Evolutionary conservation across 2,888 invertebrate genomes (phyloP).

Genomic region (Ophion costatus): DNA sequence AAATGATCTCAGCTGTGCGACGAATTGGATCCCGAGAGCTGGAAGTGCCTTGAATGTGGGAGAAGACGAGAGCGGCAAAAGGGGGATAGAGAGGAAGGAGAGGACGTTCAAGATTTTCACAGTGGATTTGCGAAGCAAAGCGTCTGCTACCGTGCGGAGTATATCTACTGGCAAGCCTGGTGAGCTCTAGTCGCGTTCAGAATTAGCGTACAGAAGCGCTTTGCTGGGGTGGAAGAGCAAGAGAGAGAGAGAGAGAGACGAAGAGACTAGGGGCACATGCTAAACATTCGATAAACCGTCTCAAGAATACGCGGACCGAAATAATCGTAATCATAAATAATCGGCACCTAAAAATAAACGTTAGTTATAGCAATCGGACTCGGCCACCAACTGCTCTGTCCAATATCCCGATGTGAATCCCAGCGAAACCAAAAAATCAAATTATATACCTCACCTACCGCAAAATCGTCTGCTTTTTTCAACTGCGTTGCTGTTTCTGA

Average conservation of each 20-base stretch:
- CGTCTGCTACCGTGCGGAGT: constrained; percentile 31
- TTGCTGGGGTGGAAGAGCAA: constrained; percentile 1
- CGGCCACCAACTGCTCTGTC: constrained; percentile 70
- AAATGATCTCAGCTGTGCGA: constrained; percentile 25
- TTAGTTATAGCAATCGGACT: constrained; percentile 64
- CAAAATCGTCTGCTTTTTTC: not conserved
- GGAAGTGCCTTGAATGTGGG: constrained; percentile 15
- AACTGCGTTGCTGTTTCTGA: not conserved
- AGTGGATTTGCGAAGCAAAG: constrained; percentile 14
- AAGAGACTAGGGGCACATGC: constrained; percentile 73
- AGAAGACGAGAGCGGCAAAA: constrained; percentile 5
- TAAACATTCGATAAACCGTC: constrained; percentile 81
- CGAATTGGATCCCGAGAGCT: constrained; percentile 22
- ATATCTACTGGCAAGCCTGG: constrained; percentile 32
- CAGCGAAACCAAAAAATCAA: not conserved
- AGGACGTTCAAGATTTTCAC: constrained; percentile 25
- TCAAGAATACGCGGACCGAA: constrained; percentile 79
- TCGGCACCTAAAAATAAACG: constrained; percentile 81
- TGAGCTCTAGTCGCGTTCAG: constrained; percentile 71
- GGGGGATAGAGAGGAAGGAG: not conserved
- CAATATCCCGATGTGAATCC: constrained; percentile 26
- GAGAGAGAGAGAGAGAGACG: constrained; percentile 1
- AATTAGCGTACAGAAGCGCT: constrained; percentile 75
- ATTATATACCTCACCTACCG: not conserved
- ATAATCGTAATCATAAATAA: constrained; percentile 83